A percentile compares a stretch with the other conserved stretches of the same genome.
Evolutionary conservation across 2,888 invertebrate species (phyloP).

Genomic region (Perithous albicinctus): DNA sequence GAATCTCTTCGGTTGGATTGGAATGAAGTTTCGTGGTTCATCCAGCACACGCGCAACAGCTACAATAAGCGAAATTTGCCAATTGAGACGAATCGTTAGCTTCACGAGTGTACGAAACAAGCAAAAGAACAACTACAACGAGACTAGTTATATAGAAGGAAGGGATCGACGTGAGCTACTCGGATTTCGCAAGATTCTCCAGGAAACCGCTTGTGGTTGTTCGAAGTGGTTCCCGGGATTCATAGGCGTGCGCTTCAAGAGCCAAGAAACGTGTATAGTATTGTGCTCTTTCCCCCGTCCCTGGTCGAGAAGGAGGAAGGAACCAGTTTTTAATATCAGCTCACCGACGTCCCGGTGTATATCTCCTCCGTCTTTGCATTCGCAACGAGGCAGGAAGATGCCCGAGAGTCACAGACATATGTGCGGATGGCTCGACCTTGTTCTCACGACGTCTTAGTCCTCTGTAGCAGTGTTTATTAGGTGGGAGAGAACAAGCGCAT

Average conservation of each 20-base stretch:
- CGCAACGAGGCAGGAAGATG: constrained; percentile 61
- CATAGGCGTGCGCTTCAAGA: constrained; percentile 35
- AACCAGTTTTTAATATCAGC: constrained; percentile 77
- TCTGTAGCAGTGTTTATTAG: constrained; percentile 60
- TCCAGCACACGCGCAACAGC: not conserved
- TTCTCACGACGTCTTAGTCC: constrained; percentile 66
- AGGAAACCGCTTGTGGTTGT: constrained; percentile 62
- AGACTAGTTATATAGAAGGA: constrained; percentile 54
- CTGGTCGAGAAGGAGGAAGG: constrained; percentile 65
- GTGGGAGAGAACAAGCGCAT: constrained; percentile 58
- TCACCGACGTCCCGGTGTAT: constrained; percentile 64
- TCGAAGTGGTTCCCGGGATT: constrained; percentile 45
- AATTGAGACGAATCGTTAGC: not conserved
- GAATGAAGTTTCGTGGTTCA: not conserved
- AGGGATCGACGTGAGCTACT: constrained; percentile 58
- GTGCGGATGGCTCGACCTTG: constrained; percentile 65
- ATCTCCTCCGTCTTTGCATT: constrained; percentile 61
- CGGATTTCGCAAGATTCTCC: constrained; percentile 63
- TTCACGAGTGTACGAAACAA: not conserved
- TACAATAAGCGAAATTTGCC: not conserved
- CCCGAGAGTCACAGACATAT: constrained; percentile 47
- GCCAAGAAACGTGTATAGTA: constrained; percentile 29
- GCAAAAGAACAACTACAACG: not conserved
- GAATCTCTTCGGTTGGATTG: not conserved
- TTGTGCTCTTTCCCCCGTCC: too few species aligned